These are phyloP conservation scores for Neotragus pygmaeus DNA, from an alignment of 2,113 vertebrate species.

Conservation along the genomic window DNA sequence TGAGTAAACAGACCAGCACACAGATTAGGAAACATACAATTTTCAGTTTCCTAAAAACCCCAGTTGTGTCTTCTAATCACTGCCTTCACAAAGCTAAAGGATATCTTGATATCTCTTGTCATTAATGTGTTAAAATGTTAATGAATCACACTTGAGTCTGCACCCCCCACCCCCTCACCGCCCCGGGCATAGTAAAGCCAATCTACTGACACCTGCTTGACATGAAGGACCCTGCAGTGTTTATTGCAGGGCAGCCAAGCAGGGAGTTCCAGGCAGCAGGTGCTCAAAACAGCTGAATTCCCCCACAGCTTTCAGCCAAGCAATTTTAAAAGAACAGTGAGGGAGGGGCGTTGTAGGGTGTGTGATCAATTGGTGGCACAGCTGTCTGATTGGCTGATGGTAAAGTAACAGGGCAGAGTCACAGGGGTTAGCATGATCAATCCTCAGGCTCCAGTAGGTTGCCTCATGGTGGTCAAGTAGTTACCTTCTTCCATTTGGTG, in stretches of 20 bases:
- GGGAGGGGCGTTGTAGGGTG: neutral
- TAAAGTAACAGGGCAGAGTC: neutral
- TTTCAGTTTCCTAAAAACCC: neutral
- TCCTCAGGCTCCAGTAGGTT: neutral
- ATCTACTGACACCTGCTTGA: neutral
- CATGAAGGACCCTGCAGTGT: neutral
- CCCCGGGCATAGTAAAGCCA: neutral
- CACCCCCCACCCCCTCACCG: accelerated
- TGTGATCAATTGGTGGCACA: neutral
- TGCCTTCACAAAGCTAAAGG: neutral
- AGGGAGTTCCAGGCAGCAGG: neutral
- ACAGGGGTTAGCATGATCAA: neutral
- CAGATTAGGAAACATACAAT: neutral
- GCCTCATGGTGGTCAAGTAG: neutral
- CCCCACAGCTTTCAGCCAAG: neutral
- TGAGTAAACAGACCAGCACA: neutral
- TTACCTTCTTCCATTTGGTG: neutral
- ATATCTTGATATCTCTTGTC: neutral
- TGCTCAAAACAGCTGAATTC: neutral
- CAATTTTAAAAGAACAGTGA: neutral
- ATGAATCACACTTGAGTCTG: neutral
- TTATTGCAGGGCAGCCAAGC: neutral
- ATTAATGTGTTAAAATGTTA: neutral
- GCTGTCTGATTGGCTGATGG: neutral
- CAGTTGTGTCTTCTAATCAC: neutral